These are phyloP conservation scores for Chalcis sispes DNA, from an alignment of 2,888 invertebrate genomes.

Conservation along the genomic window DNA sequence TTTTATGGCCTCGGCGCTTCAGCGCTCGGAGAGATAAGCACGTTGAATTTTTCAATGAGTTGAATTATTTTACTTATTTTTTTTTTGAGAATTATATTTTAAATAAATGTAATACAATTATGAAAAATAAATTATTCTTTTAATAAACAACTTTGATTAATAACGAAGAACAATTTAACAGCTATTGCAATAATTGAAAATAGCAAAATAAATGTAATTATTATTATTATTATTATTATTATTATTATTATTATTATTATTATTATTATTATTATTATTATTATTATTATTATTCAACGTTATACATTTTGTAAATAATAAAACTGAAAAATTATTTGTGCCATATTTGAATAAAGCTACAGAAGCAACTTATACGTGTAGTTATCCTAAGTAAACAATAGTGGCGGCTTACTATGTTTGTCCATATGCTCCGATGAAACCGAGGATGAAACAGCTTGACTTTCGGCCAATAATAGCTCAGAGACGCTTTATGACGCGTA, in stretches of 20 bases:
- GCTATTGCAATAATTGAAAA: no score
- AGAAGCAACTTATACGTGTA: neutral
- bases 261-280: no score
- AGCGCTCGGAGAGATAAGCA: conserved; percentile 1
- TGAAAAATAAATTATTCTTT: neutral
- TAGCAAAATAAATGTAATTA: no score
- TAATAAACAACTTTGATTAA: neutral
- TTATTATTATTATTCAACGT: no score
- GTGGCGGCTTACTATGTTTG: conserved; percentile 13
- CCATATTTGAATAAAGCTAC: neutral
- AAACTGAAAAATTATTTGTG: no score
- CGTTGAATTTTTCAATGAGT: neutral
- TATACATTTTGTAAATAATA: no score
- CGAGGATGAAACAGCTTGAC: neutral
- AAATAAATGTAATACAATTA: no score
- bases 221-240: no score
- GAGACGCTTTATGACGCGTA: neutral
- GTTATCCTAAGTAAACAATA: conserved; percentile 22
- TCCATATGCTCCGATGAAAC: conserved; percentile 23
- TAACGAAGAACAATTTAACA: neutral
- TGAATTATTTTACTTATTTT: neutral
- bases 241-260: no score
- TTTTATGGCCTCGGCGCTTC: neutral
- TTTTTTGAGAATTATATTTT: no score
- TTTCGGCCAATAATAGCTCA: neutral